A percentile compares a stretch with the other conserved stretches of the same genome.
These are phyloP conservation scores for Peucedramus taeniatus DNA, from an alignment of 2,113 vertebrate species.

Conservation along the genomic window DNA sequence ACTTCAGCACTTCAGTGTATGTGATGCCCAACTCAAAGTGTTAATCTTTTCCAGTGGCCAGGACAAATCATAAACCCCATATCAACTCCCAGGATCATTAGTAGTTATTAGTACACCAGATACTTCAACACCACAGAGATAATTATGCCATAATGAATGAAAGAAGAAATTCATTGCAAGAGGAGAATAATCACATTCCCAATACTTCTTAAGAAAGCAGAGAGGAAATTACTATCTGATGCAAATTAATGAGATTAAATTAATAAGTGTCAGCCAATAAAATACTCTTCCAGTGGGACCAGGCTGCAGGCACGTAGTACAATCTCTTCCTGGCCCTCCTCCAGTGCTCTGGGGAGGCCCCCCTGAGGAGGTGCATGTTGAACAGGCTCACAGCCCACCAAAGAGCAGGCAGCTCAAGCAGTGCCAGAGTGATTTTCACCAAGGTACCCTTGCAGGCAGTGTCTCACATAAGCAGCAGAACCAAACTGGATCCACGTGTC, in stretches of 20 bases:
- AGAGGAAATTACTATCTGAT: neutral
- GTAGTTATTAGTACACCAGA: neutral
- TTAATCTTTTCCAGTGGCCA: neutral
- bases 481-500: neutral
- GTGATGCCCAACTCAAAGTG: neutral
- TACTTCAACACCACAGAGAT: constrained; percentile 6
- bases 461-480: neutral
- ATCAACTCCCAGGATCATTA: neutral
- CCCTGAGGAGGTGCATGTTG: neutral
- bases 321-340: neutral
- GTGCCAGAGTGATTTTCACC: neutral
- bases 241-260: constrained; percentile 30
- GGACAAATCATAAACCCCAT: neutral
- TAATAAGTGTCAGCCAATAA: constrained; percentile 11
- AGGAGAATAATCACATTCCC: constrained; percentile 1
- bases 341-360: neutral
- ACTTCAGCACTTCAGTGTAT: neutral
- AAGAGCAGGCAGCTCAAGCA: neutral
- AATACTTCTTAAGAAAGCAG: neutral
- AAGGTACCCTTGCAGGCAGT: neutral
- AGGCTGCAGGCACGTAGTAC: neutral
- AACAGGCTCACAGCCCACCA: neutral
- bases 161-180: neutral
- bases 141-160: constrained; percentile 10
- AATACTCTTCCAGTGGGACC: neutral